Evolutionary conservation across 2,888 invertebrate genomes (phyloP), one percentile per base, ranked within the genome.

Genomic region (Junonia oenone): DNA sequence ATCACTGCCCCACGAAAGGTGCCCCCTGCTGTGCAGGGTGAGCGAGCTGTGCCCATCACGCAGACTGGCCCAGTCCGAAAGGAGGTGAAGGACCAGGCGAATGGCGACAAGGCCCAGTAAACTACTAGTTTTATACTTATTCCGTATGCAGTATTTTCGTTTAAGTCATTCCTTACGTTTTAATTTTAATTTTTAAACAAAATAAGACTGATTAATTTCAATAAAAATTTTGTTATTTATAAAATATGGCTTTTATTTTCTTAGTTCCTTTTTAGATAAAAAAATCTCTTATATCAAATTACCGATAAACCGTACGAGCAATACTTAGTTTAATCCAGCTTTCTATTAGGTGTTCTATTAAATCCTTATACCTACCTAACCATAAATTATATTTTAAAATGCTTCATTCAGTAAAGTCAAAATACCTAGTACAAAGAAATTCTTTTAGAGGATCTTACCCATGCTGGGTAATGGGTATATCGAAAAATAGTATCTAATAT

Each of bases 41-140:
- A 92, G 65, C 85, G 93, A 1, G 71, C 81, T n/a, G 81, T 93
- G 0, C 91, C 92, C 31, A 92, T 93, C 61, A 79, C 91, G 22
- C 92, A 92, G 59, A 93, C 93, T 11, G 93, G 92, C 0, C 92
- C 92, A 0, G 91, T 92, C 0, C 90, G 91, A 59, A 85, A 91
- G 63, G 90, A 90, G 63, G 72, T 91, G 0, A 91, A 91, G 66
- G 86, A 88, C 2, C 87, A 93, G 62, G 78, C 87, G 1, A 82
- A 83, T 33, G 85, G 85, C 5, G 84, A 86, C 47, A 75, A 77
- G 59, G 71, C 69, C 48, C 62, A 65, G 58, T 68, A 62, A 66
- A 45, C 22, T 51, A 2, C 1, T 6, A 2, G n/a, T 5, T 5
- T 40, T 17, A 14, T 46, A 6, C 13, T 45, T 46, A 31, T 17